Base-by-base conservation (phyloP, 2,797 vertebrate genomes). In the Glossophaga mutica region DNA sequence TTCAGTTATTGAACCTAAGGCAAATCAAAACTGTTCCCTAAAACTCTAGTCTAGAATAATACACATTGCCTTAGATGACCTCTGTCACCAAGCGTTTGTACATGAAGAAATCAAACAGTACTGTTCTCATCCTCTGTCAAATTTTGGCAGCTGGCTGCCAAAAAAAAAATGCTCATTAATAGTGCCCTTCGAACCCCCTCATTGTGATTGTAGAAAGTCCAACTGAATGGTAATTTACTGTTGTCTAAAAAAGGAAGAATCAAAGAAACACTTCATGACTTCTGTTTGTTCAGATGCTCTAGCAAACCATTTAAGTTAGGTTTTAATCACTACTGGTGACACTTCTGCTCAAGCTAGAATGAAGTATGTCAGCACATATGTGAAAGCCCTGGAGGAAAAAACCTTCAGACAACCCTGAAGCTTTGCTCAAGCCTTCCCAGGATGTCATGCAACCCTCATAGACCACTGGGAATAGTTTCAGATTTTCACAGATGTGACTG, bases 251-350 rank as follows among this genome's bases (percentile, higher is more conserved):
- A 67, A 79, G 37, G 21, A 74, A 62, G 37, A 77, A 86, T 15
- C 65, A 59, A 76, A 76, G 8, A 81, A 74, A 86, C 9, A 50
- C 74, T 87, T 65, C 29, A 92, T 84, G 77, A 81, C 24, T 83
- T 94, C 42, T 57, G 32, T 87, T 87, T 74, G 42, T 34, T 92
- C 37, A 73, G 50, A 52, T 86, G 21, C 21, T 46, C 34, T 87
- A 29, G 59, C 39, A 71, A 83, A 82, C 21, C 24, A 83, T 57
- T 93, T 87, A 79, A 55, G 37, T 76, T 79, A 67, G 15, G 11
- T 70, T 96, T 93, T 94, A 85, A 94, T 92, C 3, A 2, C 37
- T 90, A 21, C 74, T 82, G n/a, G 76, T 79, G 78, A 85, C n/a
- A 62, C 22, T 84, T 97, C 39, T 79, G 48, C 52, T 96, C 12